Percentiles rank a stretch among this genome's conserved stretches.
Evolutionary conservation across 2,888 invertebrate species (phyloP).

Genomic region (Eumacrocentrus americanus): DNA sequence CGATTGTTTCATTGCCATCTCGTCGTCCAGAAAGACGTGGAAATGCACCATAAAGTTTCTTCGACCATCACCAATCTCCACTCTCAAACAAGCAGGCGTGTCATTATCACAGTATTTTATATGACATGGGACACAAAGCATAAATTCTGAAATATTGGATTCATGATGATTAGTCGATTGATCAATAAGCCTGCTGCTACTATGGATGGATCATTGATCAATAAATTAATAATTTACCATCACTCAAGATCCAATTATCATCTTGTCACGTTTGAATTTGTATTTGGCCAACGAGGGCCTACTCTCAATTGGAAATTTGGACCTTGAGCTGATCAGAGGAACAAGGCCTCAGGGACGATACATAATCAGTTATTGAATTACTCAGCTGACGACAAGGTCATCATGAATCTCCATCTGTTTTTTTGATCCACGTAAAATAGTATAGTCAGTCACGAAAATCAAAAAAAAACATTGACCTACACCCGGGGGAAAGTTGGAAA

Average conservation of each 20-base stretch:
- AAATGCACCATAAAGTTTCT: constrained; percentile 7
- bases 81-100: background rate
- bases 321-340: background rate
- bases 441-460: too few species aligned
- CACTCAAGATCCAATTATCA: background rate
- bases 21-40: background rate
- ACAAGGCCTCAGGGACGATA: background rate
- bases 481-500: too few species aligned
- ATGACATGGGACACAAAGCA: background rate
- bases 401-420: too few species aligned
- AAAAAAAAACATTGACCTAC: too few species aligned
- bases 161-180: background rate
- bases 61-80: background rate
- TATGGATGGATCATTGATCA: too few species aligned
- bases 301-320: background rate
- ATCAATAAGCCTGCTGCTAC: too few species aligned
- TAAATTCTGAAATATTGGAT: background rate
- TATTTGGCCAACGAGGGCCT: background rate
- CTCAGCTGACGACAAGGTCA: background rate
- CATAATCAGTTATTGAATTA: background rate
- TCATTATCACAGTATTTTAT: background rate
- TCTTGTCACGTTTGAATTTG: background rate
- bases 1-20: constrained; percentile 19
- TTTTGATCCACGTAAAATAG: too few species aligned
- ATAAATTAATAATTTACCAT: too few species aligned